These are phyloP conservation scores for Anniella stebbinsi DNA, from an alignment of 2,797 vertebrate genomes.

Conservation along the genomic window DNA sequence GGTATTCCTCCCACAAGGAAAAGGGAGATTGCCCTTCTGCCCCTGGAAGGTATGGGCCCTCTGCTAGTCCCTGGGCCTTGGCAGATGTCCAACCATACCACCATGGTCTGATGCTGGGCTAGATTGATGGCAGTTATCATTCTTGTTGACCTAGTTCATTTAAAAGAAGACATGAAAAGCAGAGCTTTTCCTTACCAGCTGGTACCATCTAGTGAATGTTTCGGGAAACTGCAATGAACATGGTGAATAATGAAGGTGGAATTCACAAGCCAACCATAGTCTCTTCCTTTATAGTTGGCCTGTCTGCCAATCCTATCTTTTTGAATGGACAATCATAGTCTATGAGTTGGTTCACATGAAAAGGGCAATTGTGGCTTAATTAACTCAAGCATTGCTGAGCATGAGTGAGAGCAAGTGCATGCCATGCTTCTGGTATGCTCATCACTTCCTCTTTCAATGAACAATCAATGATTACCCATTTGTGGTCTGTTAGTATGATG, in stretches of 20 bases:
- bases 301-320: not conserved
- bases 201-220: constrained; percentile 25
- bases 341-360: not conserved
- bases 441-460: no score
- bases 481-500: no score
- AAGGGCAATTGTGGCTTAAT: not conserved
- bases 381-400: no score
- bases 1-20: not conserved
- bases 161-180: not conserved
- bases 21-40: not conserved
- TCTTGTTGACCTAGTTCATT: not conserved
- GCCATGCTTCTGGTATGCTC: no score
- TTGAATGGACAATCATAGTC: not conserved
- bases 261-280: not conserved
- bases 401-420: no score
- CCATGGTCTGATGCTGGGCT: not conserved
- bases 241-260: not conserved
- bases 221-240: not conserved
- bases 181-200: not conserved
- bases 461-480: no score
- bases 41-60: not conserved
- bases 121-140: no score
- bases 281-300: not conserved
- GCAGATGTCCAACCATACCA: not conserved
- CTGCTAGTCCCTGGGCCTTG: not conserved